Conservation (phyloP, 1,140 invertebrate species). For the Solen grandis region DNA sequence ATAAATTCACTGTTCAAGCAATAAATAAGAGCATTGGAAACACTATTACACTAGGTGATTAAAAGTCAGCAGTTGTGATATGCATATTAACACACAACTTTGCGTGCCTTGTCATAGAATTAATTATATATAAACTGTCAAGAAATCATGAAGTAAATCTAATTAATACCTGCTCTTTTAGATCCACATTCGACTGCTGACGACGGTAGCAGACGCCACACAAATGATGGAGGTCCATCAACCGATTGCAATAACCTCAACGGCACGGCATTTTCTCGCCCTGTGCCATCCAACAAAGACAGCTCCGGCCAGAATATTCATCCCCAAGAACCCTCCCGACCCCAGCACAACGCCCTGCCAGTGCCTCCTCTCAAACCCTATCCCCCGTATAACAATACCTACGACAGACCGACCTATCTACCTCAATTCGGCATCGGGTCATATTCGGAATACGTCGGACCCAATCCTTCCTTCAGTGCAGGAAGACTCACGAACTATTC, state of each 20-base stretch:
- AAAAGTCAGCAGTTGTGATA: too few species aligned
- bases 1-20: too few species aligned
- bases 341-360: slow-evolving; percentile 43
- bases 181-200: too few species aligned
- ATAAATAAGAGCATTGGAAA: too few species aligned
- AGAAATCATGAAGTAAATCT: too few species aligned
- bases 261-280: slow-evolving; percentile 69
- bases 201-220: too few species aligned
- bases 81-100: too few species aligned
- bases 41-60: too few species aligned
- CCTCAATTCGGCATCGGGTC: slow-evolving; percentile 66
- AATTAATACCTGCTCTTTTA: too few species aligned
- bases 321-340: slow-evolving; percentile 14
- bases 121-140: too few species aligned
- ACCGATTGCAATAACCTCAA: slow-evolving; percentile 3
- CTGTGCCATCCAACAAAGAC: slow-evolving; percentile 54
- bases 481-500: slow-evolving; percentile 57
- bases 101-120: too few species aligned
- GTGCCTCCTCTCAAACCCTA: slow-evolving; percentile 69
- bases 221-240: too few species aligned
- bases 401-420: slow-evolving; percentile 67
- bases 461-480: slow-evolving; percentile 52
- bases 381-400: slow-evolving; percentile 59
- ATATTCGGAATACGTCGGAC: slow-evolving; percentile 68
- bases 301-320: not conserved